phyloP scores from a whole-genome alignment of 2,888 invertebrate species.

The Zygogramma bicolorata region DNA sequence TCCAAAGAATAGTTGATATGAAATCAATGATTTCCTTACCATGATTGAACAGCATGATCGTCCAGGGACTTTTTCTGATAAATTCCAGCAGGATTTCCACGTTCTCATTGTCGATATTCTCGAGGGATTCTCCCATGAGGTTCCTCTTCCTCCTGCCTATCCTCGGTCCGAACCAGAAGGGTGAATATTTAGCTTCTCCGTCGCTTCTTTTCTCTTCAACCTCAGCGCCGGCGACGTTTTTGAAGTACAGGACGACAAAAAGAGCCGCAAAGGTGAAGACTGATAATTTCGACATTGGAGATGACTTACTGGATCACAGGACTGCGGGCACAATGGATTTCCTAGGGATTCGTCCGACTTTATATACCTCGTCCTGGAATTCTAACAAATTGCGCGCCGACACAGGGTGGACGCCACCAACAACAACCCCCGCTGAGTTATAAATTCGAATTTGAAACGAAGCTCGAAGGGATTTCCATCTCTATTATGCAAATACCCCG shows the following conservation, averaged over 20 bases:
- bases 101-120: constrained; percentile 49
- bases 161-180: constrained; percentile 70
- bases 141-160: constrained; percentile 68
- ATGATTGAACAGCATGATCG: constrained; percentile 60
- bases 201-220: constrained; percentile 29
- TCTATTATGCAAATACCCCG: neutral
- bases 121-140: constrained; percentile 53
- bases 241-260: constrained; percentile 33
- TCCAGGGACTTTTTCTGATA: constrained; percentile 65
- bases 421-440: constrained; percentile 18
- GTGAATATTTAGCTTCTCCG: constrained; percentile 41
- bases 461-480: neutral
- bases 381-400: constrained; percentile 27
- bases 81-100: constrained; percentile 62
- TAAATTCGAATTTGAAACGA: neutral
- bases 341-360: constrained; percentile 10
- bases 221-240: constrained; percentile 18
- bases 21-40: constrained; percentile 48
- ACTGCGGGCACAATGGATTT: constrained; percentile 3
- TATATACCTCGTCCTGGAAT: constrained; percentile 41
- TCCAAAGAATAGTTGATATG: neutral
- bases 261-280: constrained; percentile 24
- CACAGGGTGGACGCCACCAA: constrained; percentile 52
- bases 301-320: constrained; percentile 19
- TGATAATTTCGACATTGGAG: constrained; percentile 32